These are phyloP conservation scores for Anoura caudifer DNA, from an alignment of 2,113 vertebrate genomes.

Conservation along the genomic window DNA sequence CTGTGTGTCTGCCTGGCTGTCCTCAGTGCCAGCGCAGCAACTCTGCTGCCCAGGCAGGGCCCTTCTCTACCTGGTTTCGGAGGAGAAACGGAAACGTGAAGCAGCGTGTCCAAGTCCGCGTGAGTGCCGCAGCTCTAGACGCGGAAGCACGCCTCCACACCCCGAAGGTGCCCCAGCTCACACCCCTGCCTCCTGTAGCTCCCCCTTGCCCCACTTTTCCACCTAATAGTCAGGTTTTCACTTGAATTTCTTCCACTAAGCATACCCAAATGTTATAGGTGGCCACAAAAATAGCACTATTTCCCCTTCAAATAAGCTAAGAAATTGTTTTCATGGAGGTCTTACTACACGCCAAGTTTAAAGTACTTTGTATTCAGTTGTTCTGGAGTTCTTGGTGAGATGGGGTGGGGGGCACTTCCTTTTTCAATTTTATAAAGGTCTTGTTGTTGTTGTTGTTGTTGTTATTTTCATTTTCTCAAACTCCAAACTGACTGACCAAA, in stretches of 20 bases:
- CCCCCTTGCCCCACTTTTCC: background rate
- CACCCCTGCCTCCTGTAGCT: background rate
- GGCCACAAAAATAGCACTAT: slow-evolving; percentile 24
- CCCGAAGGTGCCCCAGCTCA: background rate
- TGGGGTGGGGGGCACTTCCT: background rate
- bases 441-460: background rate
- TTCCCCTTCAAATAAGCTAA: slow-evolving; percentile 54
- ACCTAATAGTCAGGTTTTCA: background rate
- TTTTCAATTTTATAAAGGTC: slow-evolving; percentile 40
- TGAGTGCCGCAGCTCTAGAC: background rate
- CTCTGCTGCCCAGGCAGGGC: fast-evolving
- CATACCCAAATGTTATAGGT: slow-evolving; percentile 10
- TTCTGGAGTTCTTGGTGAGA: background rate
- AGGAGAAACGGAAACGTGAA: background rate
- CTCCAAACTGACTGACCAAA: background rate
- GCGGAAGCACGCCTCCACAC: fast-evolving
- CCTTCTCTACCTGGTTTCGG: background rate
- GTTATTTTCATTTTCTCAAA: background rate
- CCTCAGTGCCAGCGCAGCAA: background rate
- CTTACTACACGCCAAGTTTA: background rate
- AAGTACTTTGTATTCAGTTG: slow-evolving; percentile 33
- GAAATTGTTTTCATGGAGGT: slow-evolving; percentile 41
- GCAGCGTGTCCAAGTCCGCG: background rate
- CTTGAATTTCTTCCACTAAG: background rate
- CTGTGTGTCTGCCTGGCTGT: fast-evolving